Base-by-base conservation (phyloP, 2,888 invertebrate species). In the Leistus spinibarbis region DNA sequence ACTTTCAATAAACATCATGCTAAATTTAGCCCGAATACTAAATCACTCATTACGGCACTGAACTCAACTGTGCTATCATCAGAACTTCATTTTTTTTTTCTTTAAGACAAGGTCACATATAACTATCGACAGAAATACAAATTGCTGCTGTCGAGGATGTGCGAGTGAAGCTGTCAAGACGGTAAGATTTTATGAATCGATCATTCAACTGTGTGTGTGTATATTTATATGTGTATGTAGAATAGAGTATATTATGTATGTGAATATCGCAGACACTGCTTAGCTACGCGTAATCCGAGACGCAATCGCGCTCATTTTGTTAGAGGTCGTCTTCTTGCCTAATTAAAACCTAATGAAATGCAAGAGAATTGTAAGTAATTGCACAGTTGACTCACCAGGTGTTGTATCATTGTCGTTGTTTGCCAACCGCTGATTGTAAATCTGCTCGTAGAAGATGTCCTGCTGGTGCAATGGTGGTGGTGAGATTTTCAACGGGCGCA, bases 401-500 rank as follows among this genome's bases (percentile, higher is more conserved):
- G 40, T 40, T 40, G 40, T 40, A 40, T 40, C 40, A 40, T 40
- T 40, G 7, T 40, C 40, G 13, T 40, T 40, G 7, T 40, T 13
- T 13, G 7, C 24, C 24, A 40, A 5, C 40, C 40, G 19, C 2
- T 79, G 77, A 76, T 81, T 82, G 66, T 82, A 80, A 75, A 82
- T 81, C 68, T 82, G 81, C 70, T 88, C 89, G 80, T 88, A 89
- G n/a, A 89, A 84, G 77, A 88, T 83, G 82, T 89, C 89, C 81
- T 90, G 89, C 76, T 88, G 88, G 81, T 89, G 87, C 64, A 88
- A 82, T 57, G 87, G 86, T 73, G 85, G 83, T 22, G 88, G 88
- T 78, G 88, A 87, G 72, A 89, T 86, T 83, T 91, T 91, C 75
- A 87, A 82, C 13, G 90, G 89, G 76, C 85, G 88, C 0, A 91